These are phyloP conservation scores for Drosophila mettleri DNA, from an alignment of 2,888 invertebrate species.

Conservation along the genomic window DNA sequence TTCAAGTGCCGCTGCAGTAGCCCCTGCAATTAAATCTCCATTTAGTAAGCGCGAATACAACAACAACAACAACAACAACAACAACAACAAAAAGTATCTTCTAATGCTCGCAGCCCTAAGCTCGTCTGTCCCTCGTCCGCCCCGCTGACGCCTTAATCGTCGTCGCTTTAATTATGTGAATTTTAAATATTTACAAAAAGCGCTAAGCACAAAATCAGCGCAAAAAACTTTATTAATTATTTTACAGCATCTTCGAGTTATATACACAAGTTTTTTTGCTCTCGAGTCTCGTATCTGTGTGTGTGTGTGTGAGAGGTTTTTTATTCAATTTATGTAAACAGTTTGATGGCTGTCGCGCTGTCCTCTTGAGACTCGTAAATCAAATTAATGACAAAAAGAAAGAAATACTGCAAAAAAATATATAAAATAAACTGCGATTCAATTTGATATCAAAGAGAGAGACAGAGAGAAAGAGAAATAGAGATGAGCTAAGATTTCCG, in stretches of 20 bases:
- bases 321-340: conserved; percentile 81
- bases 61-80: conserved; percentile 14
- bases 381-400: conserved; percentile 75
- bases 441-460: not conserved
- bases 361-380: conserved; percentile 69
- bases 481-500: not conserved
- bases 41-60: conserved; percentile 61
- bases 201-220: conserved; percentile 73
- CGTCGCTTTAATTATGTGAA: conserved; percentile 79
- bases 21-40: conserved; percentile 82
- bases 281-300: conserved; percentile 41
- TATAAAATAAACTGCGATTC: conserved; percentile 8
- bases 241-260: conserved; percentile 71
- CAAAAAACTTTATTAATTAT: conserved; percentile 80
- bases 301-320: conserved; percentile 43
- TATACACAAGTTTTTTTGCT: conserved; percentile 32
- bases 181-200: conserved; percentile 80
- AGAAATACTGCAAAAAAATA: conserved; percentile 30
- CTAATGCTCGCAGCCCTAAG: conserved; percentile 54
- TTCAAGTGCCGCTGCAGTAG: conserved; percentile 60
- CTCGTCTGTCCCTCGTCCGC: not conserved
- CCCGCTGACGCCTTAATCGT: conserved; percentile 64
- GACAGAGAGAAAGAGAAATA: not conserved
- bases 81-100: conserved; percentile 48
- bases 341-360: conserved; percentile 64